Conservation (phyloP, 2,113 vertebrate species). For the Syrmaticus mikado region DNA sequence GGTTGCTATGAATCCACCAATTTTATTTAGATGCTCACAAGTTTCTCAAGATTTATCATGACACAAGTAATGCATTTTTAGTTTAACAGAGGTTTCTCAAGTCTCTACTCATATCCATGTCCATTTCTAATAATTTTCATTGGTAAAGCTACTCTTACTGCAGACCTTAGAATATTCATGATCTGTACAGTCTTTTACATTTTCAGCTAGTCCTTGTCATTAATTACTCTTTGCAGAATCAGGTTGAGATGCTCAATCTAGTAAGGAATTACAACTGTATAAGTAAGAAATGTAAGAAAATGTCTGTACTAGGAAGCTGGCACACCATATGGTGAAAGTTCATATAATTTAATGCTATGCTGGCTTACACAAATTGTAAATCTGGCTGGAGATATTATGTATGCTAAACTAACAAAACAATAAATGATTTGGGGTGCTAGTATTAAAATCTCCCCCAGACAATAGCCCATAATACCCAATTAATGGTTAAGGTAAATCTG, state of each 20-base stretch:
- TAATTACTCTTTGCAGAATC: neutral
- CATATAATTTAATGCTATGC: neutral
- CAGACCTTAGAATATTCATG: neutral
- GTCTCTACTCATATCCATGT: neutral
- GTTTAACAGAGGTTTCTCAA: neutral
- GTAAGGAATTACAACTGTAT: neutral
- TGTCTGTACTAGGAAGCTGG: neutral
- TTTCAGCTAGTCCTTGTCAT: neutral
- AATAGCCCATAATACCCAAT: neutral
- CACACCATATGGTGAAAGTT: neutral
- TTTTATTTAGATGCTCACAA: conserved; percentile 50
- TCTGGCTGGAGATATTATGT: neutral
- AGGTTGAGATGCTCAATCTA: neutral
- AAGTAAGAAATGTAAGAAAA: neutral
- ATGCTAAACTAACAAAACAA: neutral
- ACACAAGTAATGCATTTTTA: conserved; percentile 9
- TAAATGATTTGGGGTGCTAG: neutral
- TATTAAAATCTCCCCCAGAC: neutral
- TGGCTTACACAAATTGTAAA: neutral
- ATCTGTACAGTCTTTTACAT: neutral
- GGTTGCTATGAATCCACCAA: conserved; percentile 34
- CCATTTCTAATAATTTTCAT: neutral
- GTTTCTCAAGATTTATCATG: neutral
- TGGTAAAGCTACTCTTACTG: neutral
- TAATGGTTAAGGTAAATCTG: neutral